phyloP scores from a whole-genome alignment of 2,888 invertebrate species.

The Stegana nigrithorax region DNA sequence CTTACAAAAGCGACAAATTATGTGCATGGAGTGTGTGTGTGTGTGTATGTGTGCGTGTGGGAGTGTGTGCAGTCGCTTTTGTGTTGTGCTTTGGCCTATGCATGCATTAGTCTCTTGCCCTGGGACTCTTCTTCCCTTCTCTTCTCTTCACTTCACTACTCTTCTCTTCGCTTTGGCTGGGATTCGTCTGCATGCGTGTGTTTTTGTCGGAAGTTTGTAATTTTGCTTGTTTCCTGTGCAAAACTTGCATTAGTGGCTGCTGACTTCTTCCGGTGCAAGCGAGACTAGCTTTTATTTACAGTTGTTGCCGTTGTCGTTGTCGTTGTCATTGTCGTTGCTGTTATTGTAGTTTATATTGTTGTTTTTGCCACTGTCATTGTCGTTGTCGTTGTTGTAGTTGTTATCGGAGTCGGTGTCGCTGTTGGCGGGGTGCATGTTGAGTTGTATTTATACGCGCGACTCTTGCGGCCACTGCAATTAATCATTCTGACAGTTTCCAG shows the following conservation, averaged over 20 bases:
- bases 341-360: slow-evolving; percentile 22
- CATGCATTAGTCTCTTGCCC: neutral
- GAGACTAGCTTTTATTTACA: slow-evolving; percentile 19
- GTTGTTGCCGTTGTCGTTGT: slow-evolving; percentile 11
- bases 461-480: slow-evolving; percentile 42
- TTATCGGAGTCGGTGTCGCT: slow-evolving; percentile 20
- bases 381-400: slow-evolving; percentile 11
- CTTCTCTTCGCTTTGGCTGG: neutral
- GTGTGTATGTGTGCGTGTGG: slow-evolving; percentile 34
- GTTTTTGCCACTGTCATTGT: slow-evolving; percentile 10
- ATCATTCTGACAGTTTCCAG: slow-evolving; percentile 43
- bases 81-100: neutral
- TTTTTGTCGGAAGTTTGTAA: slow-evolving; percentile 67
- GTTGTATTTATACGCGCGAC: slow-evolving; percentile 31
- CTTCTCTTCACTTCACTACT: neutral
- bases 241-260: slow-evolving; percentile 63
- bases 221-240: slow-evolving; percentile 66
- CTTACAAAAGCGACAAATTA: slow-evolving; percentile 23
- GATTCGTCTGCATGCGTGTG: slow-evolving; percentile 47
- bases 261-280: slow-evolving; percentile 66
- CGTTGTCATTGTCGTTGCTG: slow-evolving; percentile 12
- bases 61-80: slow-evolving; percentile 42
- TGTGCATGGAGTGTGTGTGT: slow-evolving; percentile 5
- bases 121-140: too few relatives aligned
- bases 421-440: slow-evolving; percentile 32